phyloP scores from a whole-genome alignment of 2,797 vertebrate genomes.

The Pseudochaenichthys georgianus region DNA sequence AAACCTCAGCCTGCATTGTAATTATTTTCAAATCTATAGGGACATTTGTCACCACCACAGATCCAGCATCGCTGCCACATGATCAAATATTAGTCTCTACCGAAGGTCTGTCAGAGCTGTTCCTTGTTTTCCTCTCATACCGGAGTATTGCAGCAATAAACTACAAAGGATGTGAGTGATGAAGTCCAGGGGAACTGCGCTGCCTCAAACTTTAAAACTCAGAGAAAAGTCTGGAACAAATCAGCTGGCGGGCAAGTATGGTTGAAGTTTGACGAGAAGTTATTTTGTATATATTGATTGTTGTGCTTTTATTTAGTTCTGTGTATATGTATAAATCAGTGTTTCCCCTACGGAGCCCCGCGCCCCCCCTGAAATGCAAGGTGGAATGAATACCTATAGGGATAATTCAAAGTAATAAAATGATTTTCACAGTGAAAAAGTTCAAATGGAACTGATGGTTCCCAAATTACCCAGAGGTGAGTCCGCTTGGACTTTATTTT shows the following conservation, averaged over 20 bases:
- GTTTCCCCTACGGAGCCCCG: rapidly evolving
- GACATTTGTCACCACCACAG: background rate
- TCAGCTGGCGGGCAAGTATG: background rate
- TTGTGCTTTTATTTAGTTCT: background rate
- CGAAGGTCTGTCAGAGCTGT: background rate
- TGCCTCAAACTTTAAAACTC: background rate
- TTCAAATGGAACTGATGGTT: no score
- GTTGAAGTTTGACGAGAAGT: background rate
- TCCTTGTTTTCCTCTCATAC: no score
- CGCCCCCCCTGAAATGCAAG: no score
- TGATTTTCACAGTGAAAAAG: no score
- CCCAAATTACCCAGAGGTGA: no score
- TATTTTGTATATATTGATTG: no score
- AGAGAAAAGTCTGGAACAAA: no score
- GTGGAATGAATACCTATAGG: no score
- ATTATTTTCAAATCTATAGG: background rate
- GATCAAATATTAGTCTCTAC: background rate
- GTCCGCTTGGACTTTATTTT: no score
- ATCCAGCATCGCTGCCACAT: background rate
- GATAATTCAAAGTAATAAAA: no score
- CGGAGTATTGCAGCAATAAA: background rate
- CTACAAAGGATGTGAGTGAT: background rate
- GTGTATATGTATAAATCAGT: no score
- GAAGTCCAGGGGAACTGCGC: background rate
- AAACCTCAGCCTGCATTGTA: background rate